These are phyloP conservation scores for Drosophila maculinotata DNA, from an alignment of 2,888 invertebrate genomes.

Conservation along the genomic window DNA sequence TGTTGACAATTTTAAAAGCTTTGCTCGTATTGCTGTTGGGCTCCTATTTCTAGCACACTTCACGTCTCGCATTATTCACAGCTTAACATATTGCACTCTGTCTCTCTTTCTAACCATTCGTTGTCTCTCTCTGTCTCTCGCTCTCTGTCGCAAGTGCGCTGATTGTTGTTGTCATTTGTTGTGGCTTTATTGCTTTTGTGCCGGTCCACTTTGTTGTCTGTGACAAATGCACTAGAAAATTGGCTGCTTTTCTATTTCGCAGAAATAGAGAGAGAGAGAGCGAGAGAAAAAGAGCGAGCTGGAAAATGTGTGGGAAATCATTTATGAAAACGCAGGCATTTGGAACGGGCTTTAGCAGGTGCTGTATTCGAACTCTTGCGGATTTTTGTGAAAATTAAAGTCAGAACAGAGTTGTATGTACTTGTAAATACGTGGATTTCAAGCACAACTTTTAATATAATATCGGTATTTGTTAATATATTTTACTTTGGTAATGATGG, in stretches of 20 bases:
- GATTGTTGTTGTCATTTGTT: constrained; percentile 35
- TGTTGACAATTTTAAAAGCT: constrained; percentile 80
- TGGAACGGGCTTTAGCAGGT: constrained; percentile 12
- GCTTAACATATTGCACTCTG: constrained; percentile 58
- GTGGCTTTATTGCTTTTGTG: constrained; percentile 51
- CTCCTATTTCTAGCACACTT: constrained; percentile 13
- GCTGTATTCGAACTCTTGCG: not conserved
- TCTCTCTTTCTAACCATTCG: not conserved
- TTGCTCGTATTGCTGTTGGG: constrained; percentile 19
- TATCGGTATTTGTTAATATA: too few relatives aligned
- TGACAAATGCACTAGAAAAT: constrained; percentile 75
- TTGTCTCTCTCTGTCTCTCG: not conserved
- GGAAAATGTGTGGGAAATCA: constrained; percentile 39
- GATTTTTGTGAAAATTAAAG: not conserved
- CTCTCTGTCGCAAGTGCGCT: not conserved
- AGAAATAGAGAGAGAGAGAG: not conserved
- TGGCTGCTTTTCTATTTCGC: constrained; percentile 44
- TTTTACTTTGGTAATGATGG: too few relatives aligned
- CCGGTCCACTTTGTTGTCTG: constrained; percentile 45
- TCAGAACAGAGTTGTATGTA: not conserved
- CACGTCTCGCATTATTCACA: constrained; percentile 67
- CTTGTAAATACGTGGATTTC: not conserved
- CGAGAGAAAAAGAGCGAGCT: not conserved
- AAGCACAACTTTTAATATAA: too few relatives aligned
- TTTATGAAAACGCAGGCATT: constrained; percentile 20